phyloP scores from a whole-genome alignment of 1,140 invertebrate species.

The Pogonomyrmex barbatus region DNA sequence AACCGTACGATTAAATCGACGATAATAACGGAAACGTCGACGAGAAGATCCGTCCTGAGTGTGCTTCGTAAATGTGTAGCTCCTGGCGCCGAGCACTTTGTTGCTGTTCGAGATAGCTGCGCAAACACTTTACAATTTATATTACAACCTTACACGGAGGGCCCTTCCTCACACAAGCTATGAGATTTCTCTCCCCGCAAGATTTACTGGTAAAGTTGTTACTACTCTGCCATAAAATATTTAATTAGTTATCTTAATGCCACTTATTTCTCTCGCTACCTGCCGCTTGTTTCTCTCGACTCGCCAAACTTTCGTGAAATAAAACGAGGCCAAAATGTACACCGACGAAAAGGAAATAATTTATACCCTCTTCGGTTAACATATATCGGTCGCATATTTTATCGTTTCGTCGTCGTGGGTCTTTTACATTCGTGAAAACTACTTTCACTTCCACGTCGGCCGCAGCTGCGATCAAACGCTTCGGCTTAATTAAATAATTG shows the following conservation, averaged over 20 bases:
- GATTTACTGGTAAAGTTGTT: slow-evolving; percentile 75
- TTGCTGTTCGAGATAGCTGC: background rate
- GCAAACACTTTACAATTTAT: slow-evolving; percentile 75
- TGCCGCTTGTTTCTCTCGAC: slow-evolving; percentile 55
- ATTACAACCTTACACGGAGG: slow-evolving; percentile 51
- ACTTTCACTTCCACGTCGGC: background rate
- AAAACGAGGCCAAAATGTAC: slow-evolving; percentile 4
- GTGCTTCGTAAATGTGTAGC: slow-evolving; percentile 10
- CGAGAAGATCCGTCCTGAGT: background rate
- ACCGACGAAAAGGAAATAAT: slow-evolving; percentile 11
- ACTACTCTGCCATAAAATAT: slow-evolving; percentile 71
- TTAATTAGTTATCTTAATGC: slow-evolving; percentile 78
- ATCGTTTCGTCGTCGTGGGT: no score
- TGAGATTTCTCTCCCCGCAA: slow-evolving; percentile 52
- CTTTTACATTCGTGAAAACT: background rate
- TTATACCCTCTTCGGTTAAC: slow-evolving; percentile 17
- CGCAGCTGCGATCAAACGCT: background rate
- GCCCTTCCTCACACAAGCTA: slow-evolving; percentile 58
- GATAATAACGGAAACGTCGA: slow-evolving; percentile 15
- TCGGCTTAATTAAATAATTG: background rate
- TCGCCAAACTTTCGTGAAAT: slow-evolving; percentile 62
- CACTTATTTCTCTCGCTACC: slow-evolving; percentile 45
- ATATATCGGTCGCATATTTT: background rate
- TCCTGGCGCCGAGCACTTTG: slow-evolving; percentile 7
- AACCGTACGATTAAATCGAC: slow-evolving; percentile 32